Conservation (phyloP, 2,113 vertebrate genomes). For the Brachyhypopomus gauderio region DNA sequence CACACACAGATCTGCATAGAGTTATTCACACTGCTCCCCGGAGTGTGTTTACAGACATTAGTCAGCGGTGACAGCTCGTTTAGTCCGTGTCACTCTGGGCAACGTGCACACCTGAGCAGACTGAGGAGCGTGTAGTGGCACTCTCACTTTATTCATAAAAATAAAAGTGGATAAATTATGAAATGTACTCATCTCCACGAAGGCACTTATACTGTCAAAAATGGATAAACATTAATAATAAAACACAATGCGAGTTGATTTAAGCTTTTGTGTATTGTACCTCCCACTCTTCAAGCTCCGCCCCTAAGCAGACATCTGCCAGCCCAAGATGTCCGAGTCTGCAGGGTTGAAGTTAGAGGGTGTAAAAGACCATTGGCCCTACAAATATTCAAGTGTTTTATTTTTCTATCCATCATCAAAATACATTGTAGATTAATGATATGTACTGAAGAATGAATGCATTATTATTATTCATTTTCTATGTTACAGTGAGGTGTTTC, state of each 20-base stretch:
- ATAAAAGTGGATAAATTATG: too few relatives aligned
- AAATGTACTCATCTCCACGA: too few relatives aligned
- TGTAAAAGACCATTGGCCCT: constrained; percentile 21
- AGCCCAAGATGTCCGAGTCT: too few relatives aligned
- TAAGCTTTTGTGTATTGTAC: too few relatives aligned
- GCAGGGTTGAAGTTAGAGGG: too few relatives aligned
- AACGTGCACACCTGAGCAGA: constrained; percentile 49
- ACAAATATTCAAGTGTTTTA: constrained; percentile 63
- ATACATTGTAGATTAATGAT: constrained; percentile 73
- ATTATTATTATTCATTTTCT: constrained; percentile 42
- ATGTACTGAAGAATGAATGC: constrained; percentile 60
- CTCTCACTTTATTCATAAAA: neutral
- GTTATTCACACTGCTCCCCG: constrained; percentile 51
- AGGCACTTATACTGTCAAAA: neutral
- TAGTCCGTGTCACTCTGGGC: constrained; percentile 50
- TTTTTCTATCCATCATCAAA: constrained; percentile 72
- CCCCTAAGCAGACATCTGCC: too few relatives aligned
- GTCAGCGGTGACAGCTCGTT: constrained; percentile 58
- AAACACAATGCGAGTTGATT: too few relatives aligned
- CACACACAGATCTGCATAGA: constrained; percentile 37
- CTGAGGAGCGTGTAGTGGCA: constrained; percentile 17
- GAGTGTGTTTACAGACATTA: constrained; percentile 57
- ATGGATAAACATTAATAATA: neutral
- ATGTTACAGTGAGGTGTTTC: constrained; percentile 65
- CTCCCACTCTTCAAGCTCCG: too few relatives aligned